Evolutionary conservation across 2,113 vertebrate species (phyloP), one percentile per base, ranked within the genome.

Genomic region (Ifrita kowaldi): DNA sequence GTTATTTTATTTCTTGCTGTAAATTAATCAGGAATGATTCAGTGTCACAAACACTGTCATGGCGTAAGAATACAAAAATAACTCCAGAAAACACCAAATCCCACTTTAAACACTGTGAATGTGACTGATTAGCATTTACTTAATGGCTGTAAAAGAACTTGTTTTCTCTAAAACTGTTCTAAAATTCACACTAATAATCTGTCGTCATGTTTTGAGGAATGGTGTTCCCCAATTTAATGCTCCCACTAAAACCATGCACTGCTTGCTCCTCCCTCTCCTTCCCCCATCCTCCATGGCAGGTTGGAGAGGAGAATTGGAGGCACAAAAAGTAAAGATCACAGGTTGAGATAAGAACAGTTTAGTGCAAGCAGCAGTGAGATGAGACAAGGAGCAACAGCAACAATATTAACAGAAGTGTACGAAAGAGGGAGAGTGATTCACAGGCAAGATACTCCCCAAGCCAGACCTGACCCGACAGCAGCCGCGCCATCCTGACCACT

Each of bases 21-120:
- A 93, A 95, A 89, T 57, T 60, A 89, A 86, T 84, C 4, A n/a
- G 67, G 87, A 67, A 69, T 78, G n/a, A 87, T 93, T 97, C 83
- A 68, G 44, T 90, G 73, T 88, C 59, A 37, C 49, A 60, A 92
- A 46, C 21, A 23, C 15, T 75, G 47, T 22, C 28, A 46, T 10
- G 42, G 23, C 33, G 9, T 46, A 47, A 73, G 50, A 53, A 53
- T 7, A 77, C 44, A 75, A 95, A 84, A 93, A 41, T 53, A 77
- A 69, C 46, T 42, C 7, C 46, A 76, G 85, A 49, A 88, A 93
- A 78, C 19, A 22, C 11, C 4, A 46, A 49, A 91, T 23, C 0
- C 1, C 10, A 10, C 23, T 88, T 82, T 56, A 64, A 88, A 63
- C 9, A 23, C 2, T 11, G 6, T 13, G 26, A 84, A 39, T 68